Percentiles rank a stretch among this genome's conserved stretches.
Evolutionary conservation across 2,888 invertebrate species (phyloP).

Genomic region (Siphlonurus alternatus): DNA sequence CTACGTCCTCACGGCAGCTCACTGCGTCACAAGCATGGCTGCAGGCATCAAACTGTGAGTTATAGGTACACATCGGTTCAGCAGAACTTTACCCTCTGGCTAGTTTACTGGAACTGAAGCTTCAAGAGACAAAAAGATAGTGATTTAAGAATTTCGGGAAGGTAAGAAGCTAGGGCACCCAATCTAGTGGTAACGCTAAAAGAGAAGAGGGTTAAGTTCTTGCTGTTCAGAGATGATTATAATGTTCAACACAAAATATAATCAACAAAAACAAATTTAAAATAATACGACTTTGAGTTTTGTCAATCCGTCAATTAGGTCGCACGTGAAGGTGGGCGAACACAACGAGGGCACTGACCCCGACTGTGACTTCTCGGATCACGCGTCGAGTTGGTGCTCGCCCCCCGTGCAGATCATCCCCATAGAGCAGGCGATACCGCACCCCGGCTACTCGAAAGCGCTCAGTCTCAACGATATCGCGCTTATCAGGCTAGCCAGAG

Average conservation of each 20-base stretch:
- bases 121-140: too few species aligned
- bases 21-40: conserved; percentile 7
- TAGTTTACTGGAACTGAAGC: background rate
- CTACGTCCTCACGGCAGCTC: conserved; percentile 11
- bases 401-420: background rate
- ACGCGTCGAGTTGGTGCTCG: background rate
- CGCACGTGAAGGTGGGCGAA: background rate
- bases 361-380: background rate
- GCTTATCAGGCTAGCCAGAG: background rate
- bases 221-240: too few species aligned
- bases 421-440: background rate
- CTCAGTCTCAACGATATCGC: background rate
- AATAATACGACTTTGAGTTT: too few species aligned
- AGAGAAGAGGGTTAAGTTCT: too few species aligned
- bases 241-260: too few species aligned
- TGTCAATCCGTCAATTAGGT: too few species aligned
- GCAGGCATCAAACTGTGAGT: background rate
- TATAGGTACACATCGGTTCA: background rate
- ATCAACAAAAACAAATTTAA: too few species aligned
- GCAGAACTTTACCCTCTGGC: too few species aligned
- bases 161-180: too few species aligned
- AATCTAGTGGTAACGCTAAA: too few species aligned
- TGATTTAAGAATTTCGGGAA: too few species aligned
- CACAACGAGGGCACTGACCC: background rate
- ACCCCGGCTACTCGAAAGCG: background rate